phyloP scores from a whole-genome alignment of 1,140 invertebrate genomes.

The Drosophila littoralis region DNA sequence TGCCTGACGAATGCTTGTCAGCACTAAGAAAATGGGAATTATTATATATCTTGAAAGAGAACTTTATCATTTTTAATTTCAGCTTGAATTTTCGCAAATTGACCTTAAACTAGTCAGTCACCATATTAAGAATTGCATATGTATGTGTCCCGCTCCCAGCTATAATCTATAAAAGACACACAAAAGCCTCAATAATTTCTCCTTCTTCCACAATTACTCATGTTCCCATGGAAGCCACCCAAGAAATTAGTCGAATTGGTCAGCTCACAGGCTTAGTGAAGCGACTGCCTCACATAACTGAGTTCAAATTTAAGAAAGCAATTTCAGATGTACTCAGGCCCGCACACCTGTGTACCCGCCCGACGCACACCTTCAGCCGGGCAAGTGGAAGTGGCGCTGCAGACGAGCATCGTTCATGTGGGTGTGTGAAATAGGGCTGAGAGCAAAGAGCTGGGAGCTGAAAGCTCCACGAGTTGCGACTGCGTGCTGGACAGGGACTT shows the following conservation, averaged over 20 bases:
- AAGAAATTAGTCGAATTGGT: slow-evolving; percentile 17
- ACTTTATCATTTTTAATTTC: no score
- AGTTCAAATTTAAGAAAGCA: slow-evolving; percentile 34
- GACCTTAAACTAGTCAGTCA: no score
- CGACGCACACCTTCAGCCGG: neutral
- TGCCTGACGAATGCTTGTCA: no score
- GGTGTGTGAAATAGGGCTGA: slow-evolving; percentile 73
- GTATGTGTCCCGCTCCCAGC: no score
- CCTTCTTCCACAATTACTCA: neutral
- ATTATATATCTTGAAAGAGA: no score
- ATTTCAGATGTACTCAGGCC: slow-evolving; percentile 17
- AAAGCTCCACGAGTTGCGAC: slow-evolving; percentile 22
- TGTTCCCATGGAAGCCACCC: slow-evolving; percentile 14
- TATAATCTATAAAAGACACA: neutral
- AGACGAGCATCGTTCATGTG: slow-evolving; percentile 41
- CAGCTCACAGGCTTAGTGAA: neutral
- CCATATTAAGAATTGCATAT: no score
- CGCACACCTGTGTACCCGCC: neutral
- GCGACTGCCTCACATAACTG: neutral
- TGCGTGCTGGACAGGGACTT: slow-evolving; percentile 45
- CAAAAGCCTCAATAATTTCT: neutral
- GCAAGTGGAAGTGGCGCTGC: slow-evolving; percentile 38
- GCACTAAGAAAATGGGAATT: no score
- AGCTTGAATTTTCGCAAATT: no score
- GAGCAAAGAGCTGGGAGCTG: slow-evolving; percentile 3